phyloP scores from a whole-genome alignment of 2,113 vertebrate species.

The Pachycephala philippinensis region DNA sequence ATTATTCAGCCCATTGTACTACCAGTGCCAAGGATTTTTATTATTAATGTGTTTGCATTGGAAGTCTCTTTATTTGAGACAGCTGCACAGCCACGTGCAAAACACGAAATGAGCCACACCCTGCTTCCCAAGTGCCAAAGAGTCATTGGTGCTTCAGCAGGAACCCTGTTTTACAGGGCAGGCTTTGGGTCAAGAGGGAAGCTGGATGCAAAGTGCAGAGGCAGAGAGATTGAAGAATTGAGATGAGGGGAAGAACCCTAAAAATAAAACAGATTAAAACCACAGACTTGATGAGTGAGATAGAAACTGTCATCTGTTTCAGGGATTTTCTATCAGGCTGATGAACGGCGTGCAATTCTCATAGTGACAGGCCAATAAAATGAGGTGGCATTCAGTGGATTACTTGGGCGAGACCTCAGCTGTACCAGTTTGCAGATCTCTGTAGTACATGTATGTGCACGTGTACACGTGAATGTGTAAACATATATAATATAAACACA shows the following conservation, averaged over 20 bases:
- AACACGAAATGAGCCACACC: accelerated
- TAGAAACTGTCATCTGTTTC: not conserved
- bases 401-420: not conserved
- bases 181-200: not conserved
- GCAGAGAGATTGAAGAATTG: not conserved
- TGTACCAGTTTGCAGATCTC: not conserved
- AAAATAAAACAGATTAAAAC: not conserved
- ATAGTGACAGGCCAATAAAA: not conserved
- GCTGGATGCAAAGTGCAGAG: not conserved
- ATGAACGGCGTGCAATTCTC: not conserved
- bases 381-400: not conserved
- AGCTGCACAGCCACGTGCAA: not conserved
- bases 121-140: accelerated
- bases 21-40: not conserved
- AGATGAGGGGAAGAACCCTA: not conserved
- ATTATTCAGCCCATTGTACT: not conserved
- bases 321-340: not conserved
- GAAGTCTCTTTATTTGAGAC: not conserved
- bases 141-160: accelerated
- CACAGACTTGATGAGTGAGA: not conserved
- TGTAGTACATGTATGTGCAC: not conserved
- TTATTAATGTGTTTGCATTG: not conserved
- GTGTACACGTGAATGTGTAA: no score
- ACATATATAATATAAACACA: not conserved
- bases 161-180: not conserved